Conservation (phyloP, 2,888 invertebrate genomes). For the Hypercompe scribonia region DNA sequence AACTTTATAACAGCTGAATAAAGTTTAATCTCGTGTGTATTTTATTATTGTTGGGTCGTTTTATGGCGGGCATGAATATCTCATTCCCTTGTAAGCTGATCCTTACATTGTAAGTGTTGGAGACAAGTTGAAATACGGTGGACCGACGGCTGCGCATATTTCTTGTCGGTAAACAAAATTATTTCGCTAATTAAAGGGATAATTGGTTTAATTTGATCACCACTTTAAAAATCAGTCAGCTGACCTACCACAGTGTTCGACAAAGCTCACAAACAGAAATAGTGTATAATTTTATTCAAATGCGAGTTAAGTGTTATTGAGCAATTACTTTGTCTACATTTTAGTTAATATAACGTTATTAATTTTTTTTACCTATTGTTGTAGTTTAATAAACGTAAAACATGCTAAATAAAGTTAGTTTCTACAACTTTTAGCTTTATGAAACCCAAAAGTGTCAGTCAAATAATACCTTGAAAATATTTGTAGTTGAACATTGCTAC, state of each 20-base stretch:
- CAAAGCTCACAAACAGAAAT: conserved; percentile 12
- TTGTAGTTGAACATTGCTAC: too few relatives aligned
- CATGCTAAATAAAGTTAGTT: background rate
- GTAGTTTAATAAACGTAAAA: conserved; percentile 1
- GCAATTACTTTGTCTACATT: conserved; percentile 2
- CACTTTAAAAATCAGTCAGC: conserved; percentile 43
- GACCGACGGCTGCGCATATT: conserved; percentile 57
- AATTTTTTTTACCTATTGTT: background rate
- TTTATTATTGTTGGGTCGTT: conserved; percentile 34
- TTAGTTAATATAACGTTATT: background rate
- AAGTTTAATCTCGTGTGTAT: conserved; percentile 47
- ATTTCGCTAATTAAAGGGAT: conserved; percentile 56
- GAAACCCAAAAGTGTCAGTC: background rate
- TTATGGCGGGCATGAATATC: conserved; percentile 43
- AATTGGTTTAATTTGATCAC: conserved; percentile 56
- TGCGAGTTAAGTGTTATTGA: background rate
- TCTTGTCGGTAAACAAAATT: conserved; percentile 52
- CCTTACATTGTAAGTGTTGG: conserved; percentile 69
- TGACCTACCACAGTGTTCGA: conserved; percentile 66
- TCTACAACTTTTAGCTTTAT: background rate
- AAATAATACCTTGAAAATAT: background rate
- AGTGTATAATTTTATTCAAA: conserved; percentile 22
- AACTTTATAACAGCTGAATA: conserved; percentile 37
- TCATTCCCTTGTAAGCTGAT: conserved; percentile 65
- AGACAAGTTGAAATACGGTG: conserved; percentile 62